phyloP scores from a whole-genome alignment of 1,140 invertebrate genomes.

The Adelges cooleyi region DNA sequence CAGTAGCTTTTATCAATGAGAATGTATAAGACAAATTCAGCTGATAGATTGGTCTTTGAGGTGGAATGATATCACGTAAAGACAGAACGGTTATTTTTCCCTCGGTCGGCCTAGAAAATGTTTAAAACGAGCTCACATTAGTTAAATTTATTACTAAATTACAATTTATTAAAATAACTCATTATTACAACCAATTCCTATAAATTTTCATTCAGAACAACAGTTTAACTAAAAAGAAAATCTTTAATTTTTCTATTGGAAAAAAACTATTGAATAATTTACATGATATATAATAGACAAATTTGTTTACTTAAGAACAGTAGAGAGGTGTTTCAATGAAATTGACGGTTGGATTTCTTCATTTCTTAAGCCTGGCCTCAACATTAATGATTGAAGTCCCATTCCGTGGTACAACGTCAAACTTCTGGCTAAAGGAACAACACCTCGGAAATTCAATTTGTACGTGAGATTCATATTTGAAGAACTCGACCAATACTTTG shows the following conservation, averaged over 20 bases:
- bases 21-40: conserved; percentile 76
- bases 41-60: conserved; percentile 78
- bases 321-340: conserved; percentile 63
- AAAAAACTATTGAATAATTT: too few relatives aligned
- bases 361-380: conserved; percentile 53
- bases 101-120: conserved; percentile 56
- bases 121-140: conserved; percentile 21
- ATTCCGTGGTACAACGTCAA: conserved; percentile 61
- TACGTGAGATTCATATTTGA: conserved; percentile 65
- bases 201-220: too few relatives aligned
- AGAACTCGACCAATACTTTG: conserved; percentile 88
- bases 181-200: too few relatives aligned
- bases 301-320: conserved; percentile 55
- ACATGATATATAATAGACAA: neutral
- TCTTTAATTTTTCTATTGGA: too few relatives aligned
- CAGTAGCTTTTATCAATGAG: conserved; percentile 65
- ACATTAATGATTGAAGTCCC: conserved; percentile 58
- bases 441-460: conserved; percentile 68
- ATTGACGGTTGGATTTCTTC: conserved; percentile 71
- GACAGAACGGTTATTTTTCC: conserved; percentile 63
- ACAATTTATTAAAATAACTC: neutral
- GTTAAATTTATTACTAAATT: too few relatives aligned
- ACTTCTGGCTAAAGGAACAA: conserved; percentile 52
- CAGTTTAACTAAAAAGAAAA: too few relatives aligned
- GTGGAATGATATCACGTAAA: conserved; percentile 69